phyloP scores from a whole-genome alignment of 2,888 invertebrate genomes.

The Mesorhabditis belari region DNA sequence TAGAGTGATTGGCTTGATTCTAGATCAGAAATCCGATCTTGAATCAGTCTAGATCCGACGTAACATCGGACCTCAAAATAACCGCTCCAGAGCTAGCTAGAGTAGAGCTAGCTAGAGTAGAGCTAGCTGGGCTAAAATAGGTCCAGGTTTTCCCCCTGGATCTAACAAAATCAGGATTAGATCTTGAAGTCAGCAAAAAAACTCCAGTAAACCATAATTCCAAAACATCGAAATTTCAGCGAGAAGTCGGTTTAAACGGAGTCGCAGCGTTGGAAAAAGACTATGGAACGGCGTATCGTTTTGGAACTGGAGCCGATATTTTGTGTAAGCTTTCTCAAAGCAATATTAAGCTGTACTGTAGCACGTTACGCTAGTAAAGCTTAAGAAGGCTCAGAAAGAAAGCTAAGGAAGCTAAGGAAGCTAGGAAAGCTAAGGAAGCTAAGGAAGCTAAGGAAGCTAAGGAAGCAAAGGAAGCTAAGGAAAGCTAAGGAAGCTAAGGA shows the following conservation, averaged over 20 bases:
- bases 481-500: too few species aligned
- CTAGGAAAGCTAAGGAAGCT: not conserved
- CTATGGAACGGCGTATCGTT: constrained; percentile 49
- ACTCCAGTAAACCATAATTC: too few species aligned
- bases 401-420: not conserved
- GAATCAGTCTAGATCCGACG: too few species aligned
- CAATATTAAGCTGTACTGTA: not conserved
- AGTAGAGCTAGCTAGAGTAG: too few species aligned
- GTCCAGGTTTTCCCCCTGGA: too few species aligned
- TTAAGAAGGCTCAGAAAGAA: not conserved
- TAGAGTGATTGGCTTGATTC: too few species aligned
- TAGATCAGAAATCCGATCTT: too few species aligned
- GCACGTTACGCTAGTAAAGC: not conserved
- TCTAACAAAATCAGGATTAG: too few species aligned
- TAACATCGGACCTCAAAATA: too few species aligned
- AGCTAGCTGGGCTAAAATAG: too few species aligned
- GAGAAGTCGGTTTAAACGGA: constrained; percentile 39
- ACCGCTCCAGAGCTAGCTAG: too few species aligned
- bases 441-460: not conserved
- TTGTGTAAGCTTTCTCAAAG: constrained; percentile 26
- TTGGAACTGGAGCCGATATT: constrained; percentile 52
- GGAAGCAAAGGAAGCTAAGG: not conserved
- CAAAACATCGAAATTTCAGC: constrained; percentile 17
- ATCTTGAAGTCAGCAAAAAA: constrained; percentile 38
- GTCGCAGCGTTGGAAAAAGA: constrained; percentile 44